Conservation (phyloP, 2,888 invertebrate species). For the Stomorhina lunata region DNA sequence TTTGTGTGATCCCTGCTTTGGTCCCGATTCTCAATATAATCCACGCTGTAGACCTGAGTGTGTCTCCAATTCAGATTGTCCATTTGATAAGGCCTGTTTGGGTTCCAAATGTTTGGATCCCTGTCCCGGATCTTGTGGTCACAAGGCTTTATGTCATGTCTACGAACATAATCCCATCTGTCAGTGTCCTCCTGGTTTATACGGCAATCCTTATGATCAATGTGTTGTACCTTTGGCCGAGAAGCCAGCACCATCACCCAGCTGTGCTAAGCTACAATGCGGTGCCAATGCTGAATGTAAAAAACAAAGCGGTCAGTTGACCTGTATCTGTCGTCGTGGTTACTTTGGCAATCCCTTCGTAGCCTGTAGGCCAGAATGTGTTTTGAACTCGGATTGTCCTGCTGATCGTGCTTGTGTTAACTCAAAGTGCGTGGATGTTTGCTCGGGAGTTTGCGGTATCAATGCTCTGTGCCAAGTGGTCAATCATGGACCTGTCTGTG, state of each 20-base stretch:
- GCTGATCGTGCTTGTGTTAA: conserved; percentile 87
- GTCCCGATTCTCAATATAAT: conserved; percentile 84
- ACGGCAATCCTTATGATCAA: conserved; percentile 89
- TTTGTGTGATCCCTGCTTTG: conserved; percentile 88
- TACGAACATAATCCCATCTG: conserved; percentile 88
- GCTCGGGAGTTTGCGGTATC: conserved; percentile 87
- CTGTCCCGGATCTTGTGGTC: conserved; percentile 89
- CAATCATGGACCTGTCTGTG: conserved; percentile 89
- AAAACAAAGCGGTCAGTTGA: conserved; percentile 83
- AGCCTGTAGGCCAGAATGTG: conserved; percentile 90
- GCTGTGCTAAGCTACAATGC: conserved; percentile 87
- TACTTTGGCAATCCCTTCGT: conserved; percentile 90
- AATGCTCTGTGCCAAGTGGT: conserved; percentile 86
- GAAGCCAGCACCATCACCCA: conserved; percentile 76
- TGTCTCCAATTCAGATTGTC: conserved; percentile 89
- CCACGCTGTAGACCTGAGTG: conserved; percentile 91
- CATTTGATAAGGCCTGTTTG: conserved; percentile 88
- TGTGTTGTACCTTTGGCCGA: conserved; percentile 82
- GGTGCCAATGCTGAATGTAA: conserved; percentile 87
- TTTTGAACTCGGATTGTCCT: conserved; percentile 89
- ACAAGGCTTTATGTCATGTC: conserved; percentile 86
- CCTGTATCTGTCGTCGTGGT: conserved; percentile 87
- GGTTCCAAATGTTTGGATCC: conserved; percentile 88
- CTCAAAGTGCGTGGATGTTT: conserved; percentile 89
- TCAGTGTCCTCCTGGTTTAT: conserved; percentile 84